Conservation (phyloP, 1,140 invertebrate genomes). For the Drosophila jambulina region DNA sequence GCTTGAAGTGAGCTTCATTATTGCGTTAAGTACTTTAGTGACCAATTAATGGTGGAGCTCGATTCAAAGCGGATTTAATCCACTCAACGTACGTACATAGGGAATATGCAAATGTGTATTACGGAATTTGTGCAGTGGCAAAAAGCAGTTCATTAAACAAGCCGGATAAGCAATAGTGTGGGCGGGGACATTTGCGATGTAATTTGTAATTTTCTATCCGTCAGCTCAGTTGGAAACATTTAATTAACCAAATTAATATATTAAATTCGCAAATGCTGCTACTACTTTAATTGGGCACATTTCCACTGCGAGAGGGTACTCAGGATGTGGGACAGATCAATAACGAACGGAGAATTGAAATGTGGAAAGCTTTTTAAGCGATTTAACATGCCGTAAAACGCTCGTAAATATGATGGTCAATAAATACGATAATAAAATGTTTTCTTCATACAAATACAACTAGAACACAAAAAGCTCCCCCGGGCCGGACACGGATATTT, state of each 20-base stretch:
- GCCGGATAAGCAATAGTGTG: constrained; percentile 1
- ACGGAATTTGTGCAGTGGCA: constrained; percentile 28
- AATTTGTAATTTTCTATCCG: constrained; percentile 19
- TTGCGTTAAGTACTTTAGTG: constrained; percentile 38
- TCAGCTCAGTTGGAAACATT: constrained; percentile 35
- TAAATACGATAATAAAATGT: constrained; percentile 78
- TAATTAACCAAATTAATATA: constrained; percentile 30
- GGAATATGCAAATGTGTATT: constrained; percentile 31
- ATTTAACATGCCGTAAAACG: constrained; percentile 67
- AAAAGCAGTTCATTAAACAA: constrained; percentile 36
- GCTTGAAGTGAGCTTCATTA: constrained; percentile 18
- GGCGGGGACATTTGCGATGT: constrained; percentile 5
- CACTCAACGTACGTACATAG: constrained; percentile 6
- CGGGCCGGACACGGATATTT: constrained; percentile 36
- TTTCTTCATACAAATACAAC: constrained; percentile 55
- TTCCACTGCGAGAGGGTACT: too few species aligned
- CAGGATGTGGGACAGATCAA: constrained; percentile 51
- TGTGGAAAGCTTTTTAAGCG: constrained; percentile 54
- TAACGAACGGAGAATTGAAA: constrained; percentile 45
- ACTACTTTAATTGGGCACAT: constrained; percentile 18
- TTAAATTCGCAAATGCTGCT: constrained; percentile 10
- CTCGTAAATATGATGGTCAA: constrained; percentile 74
- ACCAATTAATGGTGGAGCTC: constrained; percentile 27
- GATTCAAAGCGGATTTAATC: constrained; percentile 24
- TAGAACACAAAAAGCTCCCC: constrained; percentile 58